These are phyloP conservation scores for Entomobrya multifasciata DNA, from an alignment of 2,888 invertebrate genomes.

Conservation along the genomic window DNA sequence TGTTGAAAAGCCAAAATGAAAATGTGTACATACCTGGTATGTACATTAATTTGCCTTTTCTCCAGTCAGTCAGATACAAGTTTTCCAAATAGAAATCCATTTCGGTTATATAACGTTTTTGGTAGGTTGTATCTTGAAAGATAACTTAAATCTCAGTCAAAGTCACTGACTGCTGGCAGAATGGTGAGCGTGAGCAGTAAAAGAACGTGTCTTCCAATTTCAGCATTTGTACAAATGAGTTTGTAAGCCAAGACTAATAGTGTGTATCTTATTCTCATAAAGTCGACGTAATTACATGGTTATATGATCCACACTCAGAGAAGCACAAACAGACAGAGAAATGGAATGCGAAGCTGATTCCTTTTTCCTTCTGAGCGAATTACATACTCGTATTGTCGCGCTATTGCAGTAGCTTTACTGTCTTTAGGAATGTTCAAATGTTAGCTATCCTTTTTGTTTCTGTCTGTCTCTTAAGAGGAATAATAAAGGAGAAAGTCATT, in stretches of 20 bases:
- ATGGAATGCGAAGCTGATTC: neutral
- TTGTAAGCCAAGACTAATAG: slow-evolving; percentile 66
- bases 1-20: neutral
- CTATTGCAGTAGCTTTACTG: neutral
- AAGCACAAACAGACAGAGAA: neutral
- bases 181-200: neutral
- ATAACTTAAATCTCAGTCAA: slow-evolving; percentile 1
- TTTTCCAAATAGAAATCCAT: too few species aligned
- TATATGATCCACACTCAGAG: slow-evolving; percentile 38
- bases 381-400: slow-evolving; percentile 20
- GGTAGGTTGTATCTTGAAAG: too few species aligned
- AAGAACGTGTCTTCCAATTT: slow-evolving; percentile 11
- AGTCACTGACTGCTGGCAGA: neutral
- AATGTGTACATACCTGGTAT: neutral
- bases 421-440: slow-evolving; percentile 14
- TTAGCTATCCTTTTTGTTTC: neutral
- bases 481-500: neutral
- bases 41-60: slow-evolving; percentile 44
- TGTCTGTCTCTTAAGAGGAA: neutral
- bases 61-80: too few species aligned
- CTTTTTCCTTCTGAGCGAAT: slow-evolving; percentile 24
- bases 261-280: slow-evolving; percentile 62
- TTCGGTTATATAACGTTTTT: too few species aligned
- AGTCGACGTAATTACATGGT: slow-evolving; percentile 52
- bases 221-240: slow-evolving; percentile 54